Evolutionary conservation across 2,113 vertebrate species (phyloP).

Genomic region (Xenopus tropicalis): UCB_Xtro_10.0 CM004445.2:112238501-112239000

Average conservation of each 20-base stretch:
- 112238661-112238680: constrained; percentile 20
- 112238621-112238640: constrained; percentile 3
- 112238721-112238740: constrained; percentile 32
- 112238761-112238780: constrained; percentile 39
- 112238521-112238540: constrained; percentile 26
- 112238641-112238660: constrained; percentile 18
- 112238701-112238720: constrained; percentile 28
- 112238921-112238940: too few species aligned
- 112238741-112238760: constrained; percentile 39
- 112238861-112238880: too few species aligned
- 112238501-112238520: constrained; percentile 13
- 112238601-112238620: constrained; percentile 12
- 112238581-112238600: not conserved
- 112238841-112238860: too few species aligned
- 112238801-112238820: constrained; percentile 26
- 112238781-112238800: constrained; percentile 30
- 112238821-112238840: constrained; percentile 20
- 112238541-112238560: constrained; percentile 21
- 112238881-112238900: too few species aligned
- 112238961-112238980: too few species aligned
- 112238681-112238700: constrained; percentile 27
- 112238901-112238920: too few species aligned
- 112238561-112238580: constrained; percentile 10
- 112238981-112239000: too few species aligned
- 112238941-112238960: too few species aligned